Base-by-base conservation (phyloP, 1,140 invertebrate genomes). In the Tetragonula clypearis region DNA sequence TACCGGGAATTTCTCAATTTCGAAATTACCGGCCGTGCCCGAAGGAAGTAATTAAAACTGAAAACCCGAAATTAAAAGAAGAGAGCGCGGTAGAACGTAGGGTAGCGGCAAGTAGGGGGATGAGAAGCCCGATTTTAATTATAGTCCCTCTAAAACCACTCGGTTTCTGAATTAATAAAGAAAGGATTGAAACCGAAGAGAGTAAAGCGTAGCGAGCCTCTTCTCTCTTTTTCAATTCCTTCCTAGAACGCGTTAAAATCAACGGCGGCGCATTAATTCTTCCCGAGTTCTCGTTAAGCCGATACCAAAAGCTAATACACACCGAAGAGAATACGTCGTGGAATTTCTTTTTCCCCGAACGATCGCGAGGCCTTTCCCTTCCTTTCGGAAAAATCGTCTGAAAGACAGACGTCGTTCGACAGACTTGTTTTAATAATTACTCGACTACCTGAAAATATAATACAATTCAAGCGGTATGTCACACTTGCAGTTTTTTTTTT, bases 81-180 rank as follows among this genome's bases (percentile, higher is more conserved):
- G 53, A 72, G 53, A 73, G 55, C 30, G 62, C 30, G 53, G 5
- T 30, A 35, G 21, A 49, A 65, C n/a, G 41, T 14, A 21, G 19
- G 12, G 14, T 11, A 6, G 30, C 30, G 26, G 26, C 15, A 58
- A 58, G 68, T 30, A 30, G 2, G 35, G 60, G 23, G 55, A 56
- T n/a, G 56, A 84, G 76, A 53, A 83, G 26, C 76, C 53, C 82
- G 82, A 72, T 84, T 72, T 84, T 84, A 84, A 84, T 84, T 84
- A 84, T 84, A 71, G 41, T 69, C 35, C 49, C 56, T 71, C 58
- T 82, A 76, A 76, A 82, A 82, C 49, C 73, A 55, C 68, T 62
- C 56, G 41, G 21, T 53, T 58, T 73, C 56, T 62, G 82, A 72
- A 84, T 84, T 79, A 84, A 79, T 84, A 79, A 79, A 84, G 82